Conservation (phyloP, 1,140 invertebrate genomes). For the Bombyx mandarina region DNA sequence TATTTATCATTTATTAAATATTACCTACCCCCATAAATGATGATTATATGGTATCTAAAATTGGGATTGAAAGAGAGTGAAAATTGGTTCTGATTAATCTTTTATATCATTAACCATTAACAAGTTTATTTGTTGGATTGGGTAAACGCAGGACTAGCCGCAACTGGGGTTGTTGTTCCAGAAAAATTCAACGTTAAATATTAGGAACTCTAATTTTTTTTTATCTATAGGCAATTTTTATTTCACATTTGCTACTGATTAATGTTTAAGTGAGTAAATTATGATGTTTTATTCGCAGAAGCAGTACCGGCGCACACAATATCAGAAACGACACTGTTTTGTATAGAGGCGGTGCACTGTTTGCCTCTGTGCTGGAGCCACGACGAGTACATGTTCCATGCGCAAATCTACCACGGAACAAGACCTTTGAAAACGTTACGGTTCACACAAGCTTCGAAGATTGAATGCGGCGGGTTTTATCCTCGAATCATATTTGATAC, state of each 20-base stretch:
- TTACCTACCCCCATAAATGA: no score
- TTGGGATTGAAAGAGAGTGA: no score
- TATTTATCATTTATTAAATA: no score
- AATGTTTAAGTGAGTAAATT: not conserved
- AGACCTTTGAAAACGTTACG: slow-evolving; percentile 80
- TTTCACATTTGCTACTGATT: not conserved
- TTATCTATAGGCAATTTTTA: no score
- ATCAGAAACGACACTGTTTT: slow-evolving; percentile 84
- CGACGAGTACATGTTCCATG: slow-evolving; percentile 87
- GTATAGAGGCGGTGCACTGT: slow-evolving; percentile 88
- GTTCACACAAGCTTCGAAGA: slow-evolving; percentile 75
- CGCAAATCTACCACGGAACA: slow-evolving; percentile 90
- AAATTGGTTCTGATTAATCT: no score
- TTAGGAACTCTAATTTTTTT: no score
- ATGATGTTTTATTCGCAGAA: slow-evolving; percentile 64
- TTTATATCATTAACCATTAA: no score
- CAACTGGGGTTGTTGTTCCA: no score
- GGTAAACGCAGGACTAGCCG: no score
- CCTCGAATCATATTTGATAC: slow-evolving; percentile 87
- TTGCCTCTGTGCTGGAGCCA: slow-evolving; percentile 84
- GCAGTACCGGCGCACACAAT: slow-evolving; percentile 78
- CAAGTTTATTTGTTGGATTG: no score
- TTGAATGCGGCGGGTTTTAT: slow-evolving; percentile 79
- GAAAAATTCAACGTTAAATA: no score
- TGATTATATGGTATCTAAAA: no score